Conservation (phyloP, 2,888 invertebrate genomes). For the Leistus spinibarbis region DNA sequence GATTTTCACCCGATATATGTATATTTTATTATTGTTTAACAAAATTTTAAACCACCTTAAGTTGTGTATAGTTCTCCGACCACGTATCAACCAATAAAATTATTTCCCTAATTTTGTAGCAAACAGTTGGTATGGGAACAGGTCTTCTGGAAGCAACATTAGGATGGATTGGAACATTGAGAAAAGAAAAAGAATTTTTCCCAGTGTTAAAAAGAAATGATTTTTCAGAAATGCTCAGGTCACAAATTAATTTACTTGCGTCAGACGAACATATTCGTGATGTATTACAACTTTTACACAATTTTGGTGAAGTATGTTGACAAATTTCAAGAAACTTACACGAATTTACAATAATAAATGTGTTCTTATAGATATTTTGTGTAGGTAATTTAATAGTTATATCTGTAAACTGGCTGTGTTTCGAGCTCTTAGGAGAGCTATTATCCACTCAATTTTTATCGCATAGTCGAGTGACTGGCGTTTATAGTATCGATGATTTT, state of each 20-base stretch:
- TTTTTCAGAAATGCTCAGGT: slow-evolving; percentile 63
- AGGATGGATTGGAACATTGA: slow-evolving; percentile 59
- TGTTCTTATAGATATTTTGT: slow-evolving; percentile 51
- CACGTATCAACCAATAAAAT: not conserved
- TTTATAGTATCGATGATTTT: slow-evolving; percentile 75
- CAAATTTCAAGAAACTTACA: not conserved
- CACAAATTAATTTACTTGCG: slow-evolving; percentile 68
- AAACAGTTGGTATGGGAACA: slow-evolving; percentile 58
- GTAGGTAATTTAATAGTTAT: slow-evolving; percentile 68
- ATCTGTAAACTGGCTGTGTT: slow-evolving; percentile 71
- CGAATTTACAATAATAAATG: not conserved
- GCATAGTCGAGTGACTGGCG: slow-evolving; percentile 67
- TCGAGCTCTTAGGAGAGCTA: slow-evolving; percentile 69
- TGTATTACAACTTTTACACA: slow-evolving; percentile 66
- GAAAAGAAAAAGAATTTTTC: slow-evolving; percentile 62
- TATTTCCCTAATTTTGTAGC: slow-evolving; percentile 45
- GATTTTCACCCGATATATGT: too few relatives aligned
- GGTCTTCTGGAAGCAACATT: slow-evolving; percentile 66
- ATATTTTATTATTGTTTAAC: too few relatives aligned
- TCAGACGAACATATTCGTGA: slow-evolving; percentile 68
- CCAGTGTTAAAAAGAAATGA: slow-evolving; percentile 67
- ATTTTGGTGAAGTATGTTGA: slow-evolving; percentile 65
- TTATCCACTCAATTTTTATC: slow-evolving; percentile 63
- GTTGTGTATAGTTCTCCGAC: not conserved
- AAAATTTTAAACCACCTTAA: too few relatives aligned